Evolutionary conservation across 2,797 vertebrate genomes (phyloP).

Genomic region (Lemur catta): DNA sequence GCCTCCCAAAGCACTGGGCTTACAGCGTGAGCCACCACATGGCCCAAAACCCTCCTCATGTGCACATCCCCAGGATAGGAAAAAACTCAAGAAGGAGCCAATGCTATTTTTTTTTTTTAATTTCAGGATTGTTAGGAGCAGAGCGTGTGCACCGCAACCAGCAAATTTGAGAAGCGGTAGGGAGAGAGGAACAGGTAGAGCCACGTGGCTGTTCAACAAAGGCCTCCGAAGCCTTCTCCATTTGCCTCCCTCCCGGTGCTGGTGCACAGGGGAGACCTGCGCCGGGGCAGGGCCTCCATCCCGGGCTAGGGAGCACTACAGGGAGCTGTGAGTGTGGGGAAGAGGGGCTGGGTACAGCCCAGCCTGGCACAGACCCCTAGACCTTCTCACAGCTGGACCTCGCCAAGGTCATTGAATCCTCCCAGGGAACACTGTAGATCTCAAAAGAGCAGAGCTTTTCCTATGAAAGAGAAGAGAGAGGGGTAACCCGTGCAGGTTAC

Average conservation of each 20-base stretch:
- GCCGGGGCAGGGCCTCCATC: too few relatives aligned
- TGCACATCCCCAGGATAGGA: neutral
- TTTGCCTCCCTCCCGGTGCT: too few relatives aligned
- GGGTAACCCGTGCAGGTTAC: neutral
- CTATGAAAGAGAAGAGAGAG: constrained; percentile 70
- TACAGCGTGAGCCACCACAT: too few relatives aligned
- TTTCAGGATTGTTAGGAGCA: constrained; percentile 54
- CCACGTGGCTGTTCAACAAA: too few relatives aligned
- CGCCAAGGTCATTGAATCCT: constrained; percentile 41
- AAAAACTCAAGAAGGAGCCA: neutral
- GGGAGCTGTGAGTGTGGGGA: too few relatives aligned
- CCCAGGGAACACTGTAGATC: constrained; percentile 79
- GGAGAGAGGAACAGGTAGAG: neutral
- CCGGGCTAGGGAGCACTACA: too few relatives aligned
- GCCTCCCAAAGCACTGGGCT: too few relatives aligned
- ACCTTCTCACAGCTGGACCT: constrained; percentile 61
- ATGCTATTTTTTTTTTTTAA: neutral
- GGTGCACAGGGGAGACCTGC: too few relatives aligned
- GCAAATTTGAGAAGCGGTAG: neutral
- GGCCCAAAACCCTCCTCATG: neutral
- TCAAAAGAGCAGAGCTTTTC: constrained; percentile 70
- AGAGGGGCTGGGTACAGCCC: neutral
- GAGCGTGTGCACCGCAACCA: rapidly evolving
- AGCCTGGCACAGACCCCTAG: neutral
- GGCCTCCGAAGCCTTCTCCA: too few relatives aligned